Base-by-base conservation (phyloP, 2,113 vertebrate species). In the Smithornis capensis region DNA sequence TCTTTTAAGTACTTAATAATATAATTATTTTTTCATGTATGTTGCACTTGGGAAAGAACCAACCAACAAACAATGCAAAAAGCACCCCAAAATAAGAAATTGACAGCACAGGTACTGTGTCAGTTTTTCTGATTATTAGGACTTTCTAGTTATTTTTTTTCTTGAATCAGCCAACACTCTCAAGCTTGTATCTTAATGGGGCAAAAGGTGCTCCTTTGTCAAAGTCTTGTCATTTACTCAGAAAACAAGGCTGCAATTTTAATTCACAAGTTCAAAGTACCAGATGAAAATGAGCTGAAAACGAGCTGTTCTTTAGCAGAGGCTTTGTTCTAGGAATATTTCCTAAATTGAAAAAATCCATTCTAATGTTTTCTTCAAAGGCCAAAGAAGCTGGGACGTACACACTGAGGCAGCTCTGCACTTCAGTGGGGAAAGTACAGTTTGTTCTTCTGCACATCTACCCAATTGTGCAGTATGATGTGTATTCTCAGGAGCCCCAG, bases 401-500 rank as follows among this genome's bases (percentile, higher is more conserved):
- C 95, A 99, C 98, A 0, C 94, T 99, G 75, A 98, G 99, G 28
- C 99, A 99, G 97, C 97, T 99, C 57, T 98, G 98, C 53, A 98
- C 98, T 90, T 98, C 98, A 0, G 92, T 99, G 96, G 99, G 99
- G 13, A 97, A 97, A 4, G 97, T 99, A 74, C 98, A 99, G 96
- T 99, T 99, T 88, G 98, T 99, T 27, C 98, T 99, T 37, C 98
- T 99, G 17, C 99, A 99, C 64, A 98, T 99, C 87, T 99, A 99
- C 94, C 99, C 99, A 4, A 98, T 98, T 8, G 98, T 98, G 90
- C 99, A 99, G 94, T 99, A 99, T 21, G 99, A 99, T 29, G 99
- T 99, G 28, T 99, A 99, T 87, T 99, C 99, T 74, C 99, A 99
- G 98, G 99, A 99, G 97, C 99, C 99, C 14, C 99, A 99, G 96